A percentile compares a stretch with the other conserved stretches of the same genome.
Evolutionary conservation across 2,113 vertebrate species (phyloP).

Genomic region (Rutilus rutilus): DNA sequence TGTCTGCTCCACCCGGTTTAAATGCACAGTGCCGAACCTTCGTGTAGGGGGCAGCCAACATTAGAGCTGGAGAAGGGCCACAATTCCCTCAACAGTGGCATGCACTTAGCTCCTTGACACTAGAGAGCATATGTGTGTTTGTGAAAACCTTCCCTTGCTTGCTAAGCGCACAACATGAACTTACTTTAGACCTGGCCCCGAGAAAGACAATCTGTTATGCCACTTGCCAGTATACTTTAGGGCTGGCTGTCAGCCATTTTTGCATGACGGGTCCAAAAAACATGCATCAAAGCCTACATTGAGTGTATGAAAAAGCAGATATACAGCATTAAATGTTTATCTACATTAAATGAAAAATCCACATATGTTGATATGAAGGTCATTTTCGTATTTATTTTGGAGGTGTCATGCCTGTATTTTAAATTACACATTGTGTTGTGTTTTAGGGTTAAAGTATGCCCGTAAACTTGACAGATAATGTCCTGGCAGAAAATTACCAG

Average conservation of each 20-base stretch:
- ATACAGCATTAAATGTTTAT: not conserved
- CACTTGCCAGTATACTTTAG: not conserved
- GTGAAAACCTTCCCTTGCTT: conserved; percentile 8
- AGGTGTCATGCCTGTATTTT: not conserved
- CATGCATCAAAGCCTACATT: not conserved
- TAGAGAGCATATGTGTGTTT: conserved; percentile 15
- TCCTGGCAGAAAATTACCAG: not conserved
- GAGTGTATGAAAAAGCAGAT: not conserved
- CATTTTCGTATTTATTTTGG: not conserved
- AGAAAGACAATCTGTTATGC: conserved; percentile 3
- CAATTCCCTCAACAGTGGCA: conserved; percentile 29
- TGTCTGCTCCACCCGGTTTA: conserved; percentile 52
- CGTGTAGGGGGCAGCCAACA: conserved; percentile 31
- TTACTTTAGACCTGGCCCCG: conserved; percentile 27
- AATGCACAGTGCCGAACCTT: conserved; percentile 46
- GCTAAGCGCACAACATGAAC: conserved; percentile 15
- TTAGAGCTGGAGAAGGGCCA: conserved; percentile 45
- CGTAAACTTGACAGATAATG: not conserved
- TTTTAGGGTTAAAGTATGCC: not conserved
- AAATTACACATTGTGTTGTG: not conserved
- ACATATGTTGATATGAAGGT: not conserved
- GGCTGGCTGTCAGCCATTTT: not conserved
- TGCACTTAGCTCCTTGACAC: conserved; percentile 44
- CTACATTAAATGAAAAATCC: not conserved
- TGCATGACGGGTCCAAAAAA: not conserved